phyloP scores from a whole-genome alignment of 1,140 invertebrate genomes.

The Formica selysi region DNA sequence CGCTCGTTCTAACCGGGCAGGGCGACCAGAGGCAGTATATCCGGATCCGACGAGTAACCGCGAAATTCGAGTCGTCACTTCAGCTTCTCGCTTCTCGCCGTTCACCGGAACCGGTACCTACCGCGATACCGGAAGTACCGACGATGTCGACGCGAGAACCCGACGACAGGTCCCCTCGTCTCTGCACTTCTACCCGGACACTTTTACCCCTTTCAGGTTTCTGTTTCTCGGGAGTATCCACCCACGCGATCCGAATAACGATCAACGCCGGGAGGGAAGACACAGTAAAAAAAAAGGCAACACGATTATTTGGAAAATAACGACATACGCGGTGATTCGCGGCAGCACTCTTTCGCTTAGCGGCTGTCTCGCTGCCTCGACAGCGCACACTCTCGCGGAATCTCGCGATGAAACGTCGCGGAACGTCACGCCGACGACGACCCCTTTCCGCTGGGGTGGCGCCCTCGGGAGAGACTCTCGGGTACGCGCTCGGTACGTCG shows the following conservation, averaged over 20 bases:
- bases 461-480: constrained; percentile 49
- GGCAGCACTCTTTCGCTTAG: background rate
- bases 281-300: background rate
- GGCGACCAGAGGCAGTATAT: background rate
- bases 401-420: background rate
- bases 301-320: constrained; percentile 14
- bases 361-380: background rate
- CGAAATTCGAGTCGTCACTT: constrained; percentile 41
- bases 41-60: constrained; percentile 24
- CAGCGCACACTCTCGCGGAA: constrained; percentile 20
- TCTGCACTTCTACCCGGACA: constrained; percentile 21
- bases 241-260: constrained; percentile 42
- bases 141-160: background rate
- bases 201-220: constrained; percentile 38
- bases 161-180: background rate
- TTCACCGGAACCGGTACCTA: background rate
- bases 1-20: background rate
- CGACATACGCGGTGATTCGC: background rate
- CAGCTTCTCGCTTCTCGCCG: background rate
- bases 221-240: constrained; percentile 12
- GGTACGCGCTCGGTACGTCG: constrained; percentile 10
- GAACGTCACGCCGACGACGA: constrained; percentile 41
- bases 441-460: constrained; percentile 51
- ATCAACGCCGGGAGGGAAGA: background rate
- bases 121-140: background rate